phyloP scores from a whole-genome alignment of 1,140 invertebrate species.

The Cotesia chilonis region DNA sequence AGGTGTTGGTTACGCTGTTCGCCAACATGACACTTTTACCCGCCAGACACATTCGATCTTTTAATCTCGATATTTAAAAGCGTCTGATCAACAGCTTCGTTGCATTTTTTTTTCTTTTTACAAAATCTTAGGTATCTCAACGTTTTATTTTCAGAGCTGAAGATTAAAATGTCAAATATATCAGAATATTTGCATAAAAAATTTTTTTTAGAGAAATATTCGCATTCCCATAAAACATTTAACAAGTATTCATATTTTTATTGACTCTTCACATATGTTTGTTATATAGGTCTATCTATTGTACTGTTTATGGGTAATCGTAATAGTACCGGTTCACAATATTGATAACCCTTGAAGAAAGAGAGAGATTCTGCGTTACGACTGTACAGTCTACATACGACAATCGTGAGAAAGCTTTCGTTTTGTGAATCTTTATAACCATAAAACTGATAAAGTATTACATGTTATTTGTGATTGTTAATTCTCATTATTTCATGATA shows the following conservation, averaged over 20 bases:
- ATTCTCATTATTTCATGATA: conserved; percentile 5
- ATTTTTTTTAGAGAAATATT: not conserved
- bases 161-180: conserved; percentile 25
- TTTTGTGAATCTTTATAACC: not conserved
- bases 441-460: conserved; percentile 19
- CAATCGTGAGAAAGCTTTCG: conserved; percentile 33
- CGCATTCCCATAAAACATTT: not conserved
- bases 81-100: conserved; percentile 28
- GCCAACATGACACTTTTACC: conserved; percentile 26
- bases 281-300: conserved; percentile 25
- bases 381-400: not conserved
- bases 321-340: conserved; percentile 31
- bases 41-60: conserved; percentile 39
- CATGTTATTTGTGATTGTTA: not conserved
- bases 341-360: conserved; percentile 16
- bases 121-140: not conserved
- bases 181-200: not conserved
- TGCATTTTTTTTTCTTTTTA: not conserved
- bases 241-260: not conserved
- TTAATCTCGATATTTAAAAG: conserved; percentile 52
- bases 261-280: not conserved
- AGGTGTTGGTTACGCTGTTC: conserved; percentile 33
- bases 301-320: conserved; percentile 7
- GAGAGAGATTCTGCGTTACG: conserved; percentile 11
- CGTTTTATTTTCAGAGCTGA: not conserved